Percentiles rank a stretch among this genome's conserved stretches.
Conservation (phyloP, 2,113 vertebrate species). For the Sander lucioperca region DNA sequence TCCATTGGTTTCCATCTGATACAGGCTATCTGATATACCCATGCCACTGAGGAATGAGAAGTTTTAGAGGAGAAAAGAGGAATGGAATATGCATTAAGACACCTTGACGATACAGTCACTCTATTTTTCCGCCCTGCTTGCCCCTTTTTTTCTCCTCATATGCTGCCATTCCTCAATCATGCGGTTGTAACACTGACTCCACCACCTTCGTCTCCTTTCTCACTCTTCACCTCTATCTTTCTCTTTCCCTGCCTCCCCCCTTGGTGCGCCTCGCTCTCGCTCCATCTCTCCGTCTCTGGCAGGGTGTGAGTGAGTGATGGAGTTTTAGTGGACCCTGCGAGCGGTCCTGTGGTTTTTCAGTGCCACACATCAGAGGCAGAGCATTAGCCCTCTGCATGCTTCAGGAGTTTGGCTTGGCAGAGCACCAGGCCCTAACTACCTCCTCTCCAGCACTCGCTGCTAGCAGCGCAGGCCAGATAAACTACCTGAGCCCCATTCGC, state of each 20-base stretch:
- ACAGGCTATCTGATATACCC: conserved; percentile 76
- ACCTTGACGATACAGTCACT: conserved; percentile 65
- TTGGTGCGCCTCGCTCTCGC: conserved; percentile 37
- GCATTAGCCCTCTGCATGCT: conserved; percentile 85
- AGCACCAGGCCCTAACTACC: conserved; percentile 83
- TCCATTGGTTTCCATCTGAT: conserved; percentile 76
- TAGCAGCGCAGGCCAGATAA: conserved; percentile 66
- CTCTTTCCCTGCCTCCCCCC: conserved; percentile 38
- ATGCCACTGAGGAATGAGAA: conserved; percentile 66
- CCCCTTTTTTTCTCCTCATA: conserved; percentile 26
- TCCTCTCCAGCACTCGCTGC: conserved; percentile 62
- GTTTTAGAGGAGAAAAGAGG: conserved; percentile 71
- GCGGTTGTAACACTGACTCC: conserved; percentile 49
- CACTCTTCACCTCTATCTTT: conserved; percentile 48
- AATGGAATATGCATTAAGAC: conserved; percentile 82
- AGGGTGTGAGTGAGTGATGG: conserved; percentile 83
- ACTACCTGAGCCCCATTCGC: conserved; percentile 62
- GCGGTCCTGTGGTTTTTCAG: conserved; percentile 80
- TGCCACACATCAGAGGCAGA: conserved; percentile 83
- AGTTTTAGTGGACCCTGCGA: conserved; percentile 83
- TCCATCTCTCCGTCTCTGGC: conserved; percentile 59
- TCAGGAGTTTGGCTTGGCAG: conserved; percentile 85
- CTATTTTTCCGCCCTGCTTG: conserved; percentile 61
- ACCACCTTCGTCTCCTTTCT: conserved; percentile 23
- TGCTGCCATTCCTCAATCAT: conserved; percentile 73